Conservation (phyloP, 2,888 invertebrate genomes). For the Allolobophora icterica region DNA sequence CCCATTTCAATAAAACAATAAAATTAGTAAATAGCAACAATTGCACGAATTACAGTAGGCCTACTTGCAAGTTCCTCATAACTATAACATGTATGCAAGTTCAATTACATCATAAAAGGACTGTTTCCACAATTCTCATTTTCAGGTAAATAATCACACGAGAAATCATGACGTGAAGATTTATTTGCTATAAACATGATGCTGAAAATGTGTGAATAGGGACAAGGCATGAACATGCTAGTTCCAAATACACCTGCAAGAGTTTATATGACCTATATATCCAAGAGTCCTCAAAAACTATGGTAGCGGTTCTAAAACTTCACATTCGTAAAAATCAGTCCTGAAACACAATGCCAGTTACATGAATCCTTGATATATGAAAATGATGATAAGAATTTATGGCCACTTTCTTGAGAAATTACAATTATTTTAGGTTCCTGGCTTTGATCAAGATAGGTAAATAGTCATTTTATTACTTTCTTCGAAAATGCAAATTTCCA, state of each 20-base stretch:
- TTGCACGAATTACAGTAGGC: slow-evolving; percentile 1
- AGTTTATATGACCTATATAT: background rate
- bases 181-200: slow-evolving; percentile 2
- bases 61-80: slow-evolving; percentile 5
- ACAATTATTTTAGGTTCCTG: background rate
- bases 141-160: background rate
- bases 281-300: background rate
- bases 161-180: background rate
- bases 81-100: slow-evolving; percentile 6
- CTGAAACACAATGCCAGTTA: too few species aligned
- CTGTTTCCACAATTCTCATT: background rate
- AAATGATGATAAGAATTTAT: background rate
- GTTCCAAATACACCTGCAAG: background rate
- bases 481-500: background rate
- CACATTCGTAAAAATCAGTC: background rate
- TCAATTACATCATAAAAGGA: slow-evolving; percentile 1
- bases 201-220: background rate
- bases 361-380: background rate
- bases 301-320: background rate
- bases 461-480: background rate
- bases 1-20: background rate
- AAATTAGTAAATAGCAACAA: background rate
- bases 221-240: background rate
- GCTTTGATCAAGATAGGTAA: background rate
- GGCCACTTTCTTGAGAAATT: background rate